Base-by-base conservation (phyloP, 2,797 vertebrate species). In the Lithobates sylvaticus region DNA sequence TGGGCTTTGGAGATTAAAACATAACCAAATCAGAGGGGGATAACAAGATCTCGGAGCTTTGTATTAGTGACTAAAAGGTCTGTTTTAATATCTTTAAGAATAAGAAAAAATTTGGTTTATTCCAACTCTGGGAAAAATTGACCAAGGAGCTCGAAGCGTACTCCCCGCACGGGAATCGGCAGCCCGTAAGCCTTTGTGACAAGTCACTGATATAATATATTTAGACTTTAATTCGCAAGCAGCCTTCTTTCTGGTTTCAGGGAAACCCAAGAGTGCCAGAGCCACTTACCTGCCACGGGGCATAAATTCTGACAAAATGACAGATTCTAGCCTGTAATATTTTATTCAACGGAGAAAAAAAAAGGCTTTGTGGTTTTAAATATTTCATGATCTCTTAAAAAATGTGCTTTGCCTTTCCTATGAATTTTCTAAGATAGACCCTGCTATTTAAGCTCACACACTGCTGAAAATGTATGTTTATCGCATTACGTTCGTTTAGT, bases 371-470 rank as follows among this genome's bases (percentile, higher is more conserved):
- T 42, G 27, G 39, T 89, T 58, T 90, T 92, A 89, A 91, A 89
- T 88, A 88, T 91, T 94, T 90, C 73, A 91, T 88, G 42, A 3
- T 81, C 67, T 44, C 88, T 88, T 85, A 90, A 86, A 12, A 39
- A 44, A 32, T 44, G n/a, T 84, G 65, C 27, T 84, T 71, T 70
- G 71, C 44, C 15, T 32, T 10, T 69, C n/a, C 36, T 61, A 23
- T 16, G 21, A n/a, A 39, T 64, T 72, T 16, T 23, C 34, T 13
- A 23, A 16, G 34, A 73, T 9, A 64, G 58, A 26, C 61, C 23
- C 21, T 12, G 61, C 61, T 10, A 26, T 65, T 23, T 65, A n/a
- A 65, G 10, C 58, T 61, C 1, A 23, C 23, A 8, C 18, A 1
- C 6, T 61, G 21, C 61, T 26, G 50, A 18, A 18, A 54, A 54